A percentile compares a stretch with the other conserved stretches of the same genome.
These are phyloP conservation scores for Petroica traversi DNA, from an alignment of 2,113 vertebrate genomes.

Conservation along the genomic window DNA sequence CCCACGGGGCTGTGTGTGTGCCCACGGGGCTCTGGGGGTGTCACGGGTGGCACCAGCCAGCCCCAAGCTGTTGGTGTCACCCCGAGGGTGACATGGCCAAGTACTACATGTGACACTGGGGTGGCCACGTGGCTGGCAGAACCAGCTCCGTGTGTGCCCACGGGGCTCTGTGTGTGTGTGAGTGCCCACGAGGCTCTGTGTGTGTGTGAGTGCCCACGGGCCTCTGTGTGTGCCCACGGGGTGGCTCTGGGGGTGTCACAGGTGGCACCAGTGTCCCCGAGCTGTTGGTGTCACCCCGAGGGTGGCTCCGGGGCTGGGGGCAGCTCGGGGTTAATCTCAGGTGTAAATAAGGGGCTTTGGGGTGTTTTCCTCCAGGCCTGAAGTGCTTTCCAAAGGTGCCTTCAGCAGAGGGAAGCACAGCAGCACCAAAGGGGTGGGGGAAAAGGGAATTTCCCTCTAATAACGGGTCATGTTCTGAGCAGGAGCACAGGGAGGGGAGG, in stretches of 20 bases:
- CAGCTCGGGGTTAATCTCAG: constrained; percentile 35
- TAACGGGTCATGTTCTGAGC: not conserved
- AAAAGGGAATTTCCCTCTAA: not conserved
- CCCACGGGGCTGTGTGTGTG: rapidly evolving
- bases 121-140: too few species aligned
- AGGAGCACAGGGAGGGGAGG: not conserved
- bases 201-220: too few species aligned
- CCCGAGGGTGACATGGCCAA: too few species aligned
- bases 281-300: not conserved
- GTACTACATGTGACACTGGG: too few species aligned
- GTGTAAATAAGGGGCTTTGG: not conserved
- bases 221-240: too few species aligned
- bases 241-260: too few species aligned
- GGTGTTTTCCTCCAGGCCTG: not conserved
- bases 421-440: not conserved
- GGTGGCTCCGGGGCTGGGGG: not conserved
- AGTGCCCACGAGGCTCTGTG: too few species aligned
- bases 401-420: not conserved
- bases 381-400: constrained; percentile 43
- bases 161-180: too few species aligned
- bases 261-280: rapidly evolving
- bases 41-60: too few species aligned
- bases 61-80: too few species aligned
- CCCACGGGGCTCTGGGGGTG: too few species aligned
- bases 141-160: too few species aligned